A percentile compares a stretch with the other conserved stretches of the same genome.
Conservation (phyloP, 2,113 vertebrate species). For the Atractosteus spatula region DNA sequence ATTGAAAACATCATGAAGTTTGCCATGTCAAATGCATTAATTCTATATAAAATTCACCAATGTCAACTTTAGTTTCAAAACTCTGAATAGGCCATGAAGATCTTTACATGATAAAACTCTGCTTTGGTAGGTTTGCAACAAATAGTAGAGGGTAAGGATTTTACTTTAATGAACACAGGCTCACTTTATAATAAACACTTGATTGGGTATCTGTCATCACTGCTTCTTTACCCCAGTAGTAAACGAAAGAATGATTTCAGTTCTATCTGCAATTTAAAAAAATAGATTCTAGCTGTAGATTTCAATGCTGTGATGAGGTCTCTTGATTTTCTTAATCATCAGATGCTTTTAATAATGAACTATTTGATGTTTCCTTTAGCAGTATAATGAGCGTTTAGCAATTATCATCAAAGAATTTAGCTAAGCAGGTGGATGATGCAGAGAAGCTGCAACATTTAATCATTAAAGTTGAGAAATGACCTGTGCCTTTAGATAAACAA, state of each 20-base stretch:
- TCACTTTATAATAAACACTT: constrained; percentile 42
- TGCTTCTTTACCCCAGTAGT: constrained; percentile 53
- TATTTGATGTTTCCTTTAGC: constrained; percentile 16
- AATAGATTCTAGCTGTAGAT: constrained; percentile 20
- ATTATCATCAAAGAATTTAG: constrained; percentile 14
- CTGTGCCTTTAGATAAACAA: not conserved
- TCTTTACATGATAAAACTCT: constrained; percentile 5
- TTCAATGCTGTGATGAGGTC: constrained; percentile 13
- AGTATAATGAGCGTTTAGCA: not conserved
- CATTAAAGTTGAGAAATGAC: not conserved
- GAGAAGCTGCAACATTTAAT: not conserved
- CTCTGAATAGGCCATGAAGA: not conserved
- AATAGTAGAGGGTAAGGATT: not conserved
- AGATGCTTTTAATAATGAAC: constrained; percentile 12
- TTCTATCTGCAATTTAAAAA: constrained; percentile 52
- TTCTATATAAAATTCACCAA: no score
- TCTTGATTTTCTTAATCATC: constrained; percentile 37
- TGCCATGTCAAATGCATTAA: no score
- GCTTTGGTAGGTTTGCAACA: not conserved
- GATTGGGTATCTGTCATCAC: constrained; percentile 57
- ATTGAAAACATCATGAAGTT: no score
- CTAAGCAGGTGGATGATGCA: not conserved
- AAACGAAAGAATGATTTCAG: constrained; percentile 45
- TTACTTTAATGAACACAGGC: constrained; percentile 31
- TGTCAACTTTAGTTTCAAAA: not conserved